Evolutionary conservation across 2,888 invertebrate species (phyloP).

Genomic region (Rhabditoides inermis): DNA sequence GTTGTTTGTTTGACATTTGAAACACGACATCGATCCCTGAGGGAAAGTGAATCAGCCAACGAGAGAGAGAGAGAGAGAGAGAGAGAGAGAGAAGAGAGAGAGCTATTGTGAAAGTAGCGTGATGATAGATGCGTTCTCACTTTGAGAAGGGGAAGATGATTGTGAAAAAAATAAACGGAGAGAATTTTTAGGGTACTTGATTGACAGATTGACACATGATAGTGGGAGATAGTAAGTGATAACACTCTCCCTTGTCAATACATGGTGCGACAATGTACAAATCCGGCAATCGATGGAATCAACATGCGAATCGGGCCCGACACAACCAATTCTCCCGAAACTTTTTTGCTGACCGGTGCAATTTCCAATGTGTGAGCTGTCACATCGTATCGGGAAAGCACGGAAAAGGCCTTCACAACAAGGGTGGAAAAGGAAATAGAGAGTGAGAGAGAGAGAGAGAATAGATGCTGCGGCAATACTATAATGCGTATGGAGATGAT

Average conservation of each 20-base stretch:
- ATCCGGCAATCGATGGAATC: too few species aligned
- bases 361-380: background rate
- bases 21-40: background rate
- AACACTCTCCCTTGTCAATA: too few species aligned
- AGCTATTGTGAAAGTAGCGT: background rate
- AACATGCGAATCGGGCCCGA: too few species aligned
- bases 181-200: background rate
- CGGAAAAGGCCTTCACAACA: background rate
- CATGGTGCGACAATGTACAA: too few species aligned
- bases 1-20: too few species aligned
- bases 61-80: background rate
- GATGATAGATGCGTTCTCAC: too few species aligned
- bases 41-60: background rate
- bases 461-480: background rate
- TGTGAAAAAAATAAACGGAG: background rate
- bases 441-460: background rate
- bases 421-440: background rate
- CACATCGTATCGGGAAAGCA: background rate
- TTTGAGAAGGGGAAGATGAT: too few species aligned
- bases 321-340: too few species aligned
- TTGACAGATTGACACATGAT: background rate
- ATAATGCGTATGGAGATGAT: background rate
- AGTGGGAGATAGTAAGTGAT: background rate
- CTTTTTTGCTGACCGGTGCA: background rate
- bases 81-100: background rate